A percentile compares a stretch with the other conserved stretches of the same genome.
These are phyloP conservation scores for Oxyura jamaicensis DNA, from an alignment of 2,113 vertebrate species.

Conservation along the genomic window DNA sequence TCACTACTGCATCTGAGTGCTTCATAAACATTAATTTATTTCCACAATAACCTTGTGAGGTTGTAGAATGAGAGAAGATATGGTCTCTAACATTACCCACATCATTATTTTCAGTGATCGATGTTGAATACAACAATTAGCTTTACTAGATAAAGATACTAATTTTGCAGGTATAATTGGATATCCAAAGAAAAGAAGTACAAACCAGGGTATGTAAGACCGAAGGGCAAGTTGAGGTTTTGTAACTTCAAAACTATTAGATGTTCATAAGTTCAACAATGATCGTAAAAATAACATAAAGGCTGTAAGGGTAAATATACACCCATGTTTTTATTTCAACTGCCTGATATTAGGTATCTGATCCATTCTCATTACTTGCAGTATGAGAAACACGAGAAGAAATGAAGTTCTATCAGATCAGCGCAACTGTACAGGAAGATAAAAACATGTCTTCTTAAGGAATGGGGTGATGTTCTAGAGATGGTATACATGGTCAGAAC, in stretches of 20 bases:
- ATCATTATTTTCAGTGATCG: constrained; percentile 36
- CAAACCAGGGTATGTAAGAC: neutral
- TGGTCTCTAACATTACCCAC: neutral
- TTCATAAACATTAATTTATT: constrained; percentile 46
- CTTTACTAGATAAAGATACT: constrained; percentile 63
- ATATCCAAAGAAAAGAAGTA: constrained; percentile 16
- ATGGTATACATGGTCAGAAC: neutral
- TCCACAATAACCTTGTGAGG: constrained; percentile 53
- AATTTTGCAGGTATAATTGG: constrained; percentile 58
- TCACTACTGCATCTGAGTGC: neutral
- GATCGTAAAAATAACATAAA: neutral
- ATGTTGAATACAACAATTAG: constrained; percentile 54
- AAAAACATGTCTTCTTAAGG: neutral
- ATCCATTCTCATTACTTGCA: neutral
- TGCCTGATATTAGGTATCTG: neutral
- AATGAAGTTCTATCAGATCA: neutral
- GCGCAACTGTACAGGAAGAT: neutral
- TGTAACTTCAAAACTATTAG: neutral
- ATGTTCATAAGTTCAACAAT: neutral
- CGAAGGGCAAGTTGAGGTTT: constrained; percentile 28
- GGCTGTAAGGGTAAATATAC: neutral
- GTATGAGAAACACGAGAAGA: neutral
- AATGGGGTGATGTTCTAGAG: neutral
- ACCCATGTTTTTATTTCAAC: neutral
- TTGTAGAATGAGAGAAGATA: neutral